These are phyloP conservation scores for Clarias macrocephalus DNA, from an alignment of 2,113 vertebrate genomes.

Conservation along the genomic window DNA sequence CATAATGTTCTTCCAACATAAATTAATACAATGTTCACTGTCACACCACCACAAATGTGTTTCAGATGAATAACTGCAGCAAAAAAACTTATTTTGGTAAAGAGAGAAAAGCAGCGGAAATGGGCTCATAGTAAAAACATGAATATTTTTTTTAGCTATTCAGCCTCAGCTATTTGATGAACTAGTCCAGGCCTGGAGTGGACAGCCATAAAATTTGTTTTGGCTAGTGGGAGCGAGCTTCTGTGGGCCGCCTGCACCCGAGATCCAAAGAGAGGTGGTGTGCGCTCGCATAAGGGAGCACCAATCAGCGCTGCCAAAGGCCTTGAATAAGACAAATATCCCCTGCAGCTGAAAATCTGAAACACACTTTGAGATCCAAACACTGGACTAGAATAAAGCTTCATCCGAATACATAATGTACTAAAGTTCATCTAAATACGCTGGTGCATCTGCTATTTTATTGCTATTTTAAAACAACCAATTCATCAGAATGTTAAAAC, in stretches of 20 bases:
- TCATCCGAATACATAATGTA: neutral
- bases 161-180: constrained; percentile 37
- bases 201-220: constrained; percentile 38
- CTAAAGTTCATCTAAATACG: constrained; percentile 29
- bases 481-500: constrained; percentile 13
- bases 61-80: constrained; percentile 26
- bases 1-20: neutral
- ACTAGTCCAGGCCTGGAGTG: constrained; percentile 29
- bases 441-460: constrained; percentile 14
- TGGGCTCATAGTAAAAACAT: constrained; percentile 46
- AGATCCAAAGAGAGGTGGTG: neutral
- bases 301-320: neutral
- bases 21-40: constrained; percentile 21
- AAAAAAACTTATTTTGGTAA: constrained; percentile 35
- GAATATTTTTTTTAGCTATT: constrained; percentile 46
- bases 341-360: constrained; percentile 26
- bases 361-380: constrained; percentile 28
- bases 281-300: neutral
- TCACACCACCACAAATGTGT: neutral
- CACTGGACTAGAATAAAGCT: neutral
- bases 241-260: constrained; percentile 13
- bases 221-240: constrained; percentile 30
- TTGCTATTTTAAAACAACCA: constrained; percentile 2
- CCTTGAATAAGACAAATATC: constrained; percentile 41
- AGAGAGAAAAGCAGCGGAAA: constrained; percentile 33